Percentiles rank a stretch among this genome's conserved stretches.
These are phyloP conservation scores for Stegastes partitus DNA, from an alignment of 2,113 vertebrate genomes.

Conservation along the genomic window DNA sequence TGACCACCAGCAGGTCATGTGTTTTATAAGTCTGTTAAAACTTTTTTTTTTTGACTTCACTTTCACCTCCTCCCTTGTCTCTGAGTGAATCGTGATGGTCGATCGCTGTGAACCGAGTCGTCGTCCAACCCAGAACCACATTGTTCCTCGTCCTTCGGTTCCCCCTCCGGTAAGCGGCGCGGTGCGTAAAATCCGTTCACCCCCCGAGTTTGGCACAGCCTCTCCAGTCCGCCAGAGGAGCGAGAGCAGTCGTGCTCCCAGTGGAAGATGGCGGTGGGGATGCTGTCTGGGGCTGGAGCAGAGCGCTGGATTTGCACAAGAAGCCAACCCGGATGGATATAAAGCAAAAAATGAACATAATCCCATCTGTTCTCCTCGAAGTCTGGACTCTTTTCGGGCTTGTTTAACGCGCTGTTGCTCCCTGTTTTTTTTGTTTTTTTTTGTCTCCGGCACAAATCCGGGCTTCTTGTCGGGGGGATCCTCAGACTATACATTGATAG, in stretches of 20 bases:
- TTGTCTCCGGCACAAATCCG: conserved; percentile 54
- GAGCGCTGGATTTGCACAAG: conserved; percentile 62
- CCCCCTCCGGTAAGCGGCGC: too few relatives aligned
- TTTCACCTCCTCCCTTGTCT: too few relatives aligned
- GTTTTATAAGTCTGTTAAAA: too few relatives aligned
- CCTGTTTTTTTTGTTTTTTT: conserved; percentile 25
- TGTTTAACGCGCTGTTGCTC: conserved; percentile 47
- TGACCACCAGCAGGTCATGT: too few relatives aligned
- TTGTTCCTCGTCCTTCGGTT: too few relatives aligned
- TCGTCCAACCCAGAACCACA: too few relatives aligned
- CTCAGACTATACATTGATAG: conserved; percentile 53
- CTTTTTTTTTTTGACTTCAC: too few relatives aligned
- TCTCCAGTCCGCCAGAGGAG: conserved; percentile 64
- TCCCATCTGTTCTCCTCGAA: conserved; percentile 37
- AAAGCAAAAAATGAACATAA: conserved; percentile 51
- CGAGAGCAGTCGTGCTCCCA: conserved; percentile 75
- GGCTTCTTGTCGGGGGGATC: conserved; percentile 60
- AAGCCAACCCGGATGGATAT: conserved; percentile 63
- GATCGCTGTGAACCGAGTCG: too few relatives aligned
- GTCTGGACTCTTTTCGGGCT: conserved; percentile 61
- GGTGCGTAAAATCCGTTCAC: conserved; percentile 21
- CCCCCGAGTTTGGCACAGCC: conserved; percentile 44
- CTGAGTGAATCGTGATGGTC: too few relatives aligned
- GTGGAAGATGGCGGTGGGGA: conserved; percentile 92
- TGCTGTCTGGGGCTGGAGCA: conserved; percentile 79